Conservation (phyloP, 2,888 invertebrate genomes). For the Hyles lineata region DNA sequence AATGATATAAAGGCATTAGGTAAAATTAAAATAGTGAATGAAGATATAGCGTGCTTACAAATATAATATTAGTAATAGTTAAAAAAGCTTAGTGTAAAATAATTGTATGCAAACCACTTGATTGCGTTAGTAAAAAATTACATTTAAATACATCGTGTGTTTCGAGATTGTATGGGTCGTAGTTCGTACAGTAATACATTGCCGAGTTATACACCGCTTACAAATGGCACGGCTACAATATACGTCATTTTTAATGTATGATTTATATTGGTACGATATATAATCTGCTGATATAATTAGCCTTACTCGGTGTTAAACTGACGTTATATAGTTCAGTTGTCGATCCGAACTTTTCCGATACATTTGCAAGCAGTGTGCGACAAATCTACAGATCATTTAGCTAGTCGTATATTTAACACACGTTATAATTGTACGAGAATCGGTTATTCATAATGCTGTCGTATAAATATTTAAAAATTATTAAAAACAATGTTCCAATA, state of each 20-base stretch:
- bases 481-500: constrained; percentile 26
- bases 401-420: constrained; percentile 14
- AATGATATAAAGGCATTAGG: constrained; percentile 47
- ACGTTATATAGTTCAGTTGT: too few species aligned
- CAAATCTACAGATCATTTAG: not conserved
- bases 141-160: constrained; percentile 20
- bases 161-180: constrained; percentile 26
- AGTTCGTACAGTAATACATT: not conserved
- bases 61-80: constrained; percentile 46
- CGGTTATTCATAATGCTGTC: constrained; percentile 5
- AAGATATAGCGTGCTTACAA: constrained; percentile 49
- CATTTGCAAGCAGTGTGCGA: constrained; percentile 19
- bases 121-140: constrained; percentile 46
- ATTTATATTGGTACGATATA: too few species aligned
- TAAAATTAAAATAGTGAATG: constrained; percentile 35
- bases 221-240: constrained; percentile 2
- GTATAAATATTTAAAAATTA: constrained; percentile 20
- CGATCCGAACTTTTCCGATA: not conserved
- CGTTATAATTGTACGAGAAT: constrained; percentile 11
- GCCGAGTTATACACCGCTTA: not conserved
- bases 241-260: not conserved
- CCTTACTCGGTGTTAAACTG: too few species aligned
- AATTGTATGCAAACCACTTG: constrained; percentile 38
- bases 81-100: constrained; percentile 45
- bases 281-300: too few species aligned